Evolutionary conservation across 2,888 invertebrate genomes (phyloP).

Genomic region (Heliconius erato): DNA sequence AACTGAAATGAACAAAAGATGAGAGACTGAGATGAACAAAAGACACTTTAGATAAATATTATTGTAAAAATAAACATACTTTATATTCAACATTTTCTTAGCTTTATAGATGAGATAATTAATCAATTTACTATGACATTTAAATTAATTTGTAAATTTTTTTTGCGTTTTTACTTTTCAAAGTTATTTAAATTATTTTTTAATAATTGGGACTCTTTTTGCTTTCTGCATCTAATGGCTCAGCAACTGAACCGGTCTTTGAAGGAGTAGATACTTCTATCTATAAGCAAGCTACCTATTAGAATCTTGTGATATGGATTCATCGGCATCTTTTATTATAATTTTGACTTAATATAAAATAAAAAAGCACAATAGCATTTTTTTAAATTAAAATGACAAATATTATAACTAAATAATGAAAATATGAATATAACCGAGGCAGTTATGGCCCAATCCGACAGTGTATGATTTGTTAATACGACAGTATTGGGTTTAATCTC

Average conservation of each 20-base stretch:
- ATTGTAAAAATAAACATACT: no score
- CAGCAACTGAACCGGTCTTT: slow-evolving; percentile 10
- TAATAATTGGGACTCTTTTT: background rate
- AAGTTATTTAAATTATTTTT: background rate
- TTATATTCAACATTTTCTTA: background rate
- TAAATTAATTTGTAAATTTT: background rate
- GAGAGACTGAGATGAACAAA: no score
- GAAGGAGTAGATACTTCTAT: background rate
- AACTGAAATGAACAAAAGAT: no score
- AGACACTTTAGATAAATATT: no score
- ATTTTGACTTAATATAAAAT: background rate
- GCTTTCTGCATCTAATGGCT: background rate
- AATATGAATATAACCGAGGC: no score
- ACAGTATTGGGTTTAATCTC: no score
- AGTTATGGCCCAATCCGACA: no score
- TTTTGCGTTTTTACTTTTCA: background rate
- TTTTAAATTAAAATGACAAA: background rate
- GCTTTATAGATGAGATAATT: background rate
- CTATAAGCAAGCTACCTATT: background rate
- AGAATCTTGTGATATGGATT: background rate
- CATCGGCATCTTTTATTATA: background rate
- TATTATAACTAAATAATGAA: no score
- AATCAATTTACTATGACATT: background rate
- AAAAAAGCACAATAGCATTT: background rate
- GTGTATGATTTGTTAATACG: no score